Conservation (phyloP, 2,113 vertebrate genomes). For the Petroica traversi region DNA sequence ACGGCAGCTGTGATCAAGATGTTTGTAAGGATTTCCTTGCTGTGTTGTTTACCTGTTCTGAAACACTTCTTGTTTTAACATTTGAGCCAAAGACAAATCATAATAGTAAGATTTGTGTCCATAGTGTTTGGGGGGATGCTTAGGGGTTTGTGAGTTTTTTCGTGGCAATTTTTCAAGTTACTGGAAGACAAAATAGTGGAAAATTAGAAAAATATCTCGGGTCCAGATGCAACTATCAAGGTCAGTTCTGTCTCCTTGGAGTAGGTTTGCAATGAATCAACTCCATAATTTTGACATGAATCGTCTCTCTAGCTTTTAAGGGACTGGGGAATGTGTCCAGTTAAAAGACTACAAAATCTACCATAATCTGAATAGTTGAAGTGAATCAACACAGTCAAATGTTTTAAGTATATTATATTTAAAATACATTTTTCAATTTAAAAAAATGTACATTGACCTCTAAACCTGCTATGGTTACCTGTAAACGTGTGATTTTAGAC, state of each 20-base stretch:
- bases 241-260: neutral
- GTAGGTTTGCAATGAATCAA: neutral
- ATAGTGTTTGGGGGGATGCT: neutral
- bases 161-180: neutral
- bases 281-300: neutral
- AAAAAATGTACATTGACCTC: neutral
- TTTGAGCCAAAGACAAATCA: neutral
- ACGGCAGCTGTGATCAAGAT: conserved; percentile 69
- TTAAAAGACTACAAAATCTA: neutral
- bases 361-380: neutral
- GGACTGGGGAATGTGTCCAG: neutral
- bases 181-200: neutral
- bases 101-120: neutral
- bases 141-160: neutral
- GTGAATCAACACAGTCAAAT: neutral
- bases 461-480: neutral
- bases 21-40: neutral
- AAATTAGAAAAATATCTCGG: neutral
- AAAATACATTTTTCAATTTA: neutral
- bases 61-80: neutral
- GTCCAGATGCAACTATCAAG: neutral
- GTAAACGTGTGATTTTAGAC: neutral
- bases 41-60: conserved; percentile 47
- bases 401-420: neutral
- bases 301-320: neutral